Percentiles rank a stretch among this genome's conserved stretches.
These are phyloP conservation scores for Didymodactylos carnosus DNA, from an alignment of 2,888 invertebrate genomes.

Conservation along the genomic window DNA sequence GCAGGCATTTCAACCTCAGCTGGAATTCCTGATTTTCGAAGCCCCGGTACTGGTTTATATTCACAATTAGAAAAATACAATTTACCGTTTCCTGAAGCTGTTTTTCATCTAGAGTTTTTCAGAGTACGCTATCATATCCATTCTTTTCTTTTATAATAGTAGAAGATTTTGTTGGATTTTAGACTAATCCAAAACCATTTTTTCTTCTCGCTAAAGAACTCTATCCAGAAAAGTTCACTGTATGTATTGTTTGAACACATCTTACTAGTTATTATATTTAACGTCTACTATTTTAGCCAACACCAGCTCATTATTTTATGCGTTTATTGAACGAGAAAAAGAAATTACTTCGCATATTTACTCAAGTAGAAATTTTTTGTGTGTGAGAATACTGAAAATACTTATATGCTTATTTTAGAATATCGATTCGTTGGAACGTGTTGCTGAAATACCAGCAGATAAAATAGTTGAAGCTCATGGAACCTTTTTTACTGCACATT, in stretches of 20 bases:
- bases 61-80: slow-evolving; percentile 73
- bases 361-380: slow-evolving; percentile 40
- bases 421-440: slow-evolving; percentile 72
- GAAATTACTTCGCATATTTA: slow-evolving; percentile 39
- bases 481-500: slow-evolving; percentile 67
- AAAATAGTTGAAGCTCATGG: slow-evolving; percentile 86
- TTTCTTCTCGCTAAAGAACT: slow-evolving; percentile 70
- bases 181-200: slow-evolving; percentile 71
- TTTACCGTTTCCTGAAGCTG: slow-evolving; percentile 68
- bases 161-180: too few species aligned
- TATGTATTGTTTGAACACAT: slow-evolving; percentile 15
- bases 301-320: slow-evolving; percentile 71
- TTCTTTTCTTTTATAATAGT: too few species aligned
- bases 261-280: neutral
- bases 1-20: slow-evolving; percentile 94
- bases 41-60: slow-evolving; percentile 73
- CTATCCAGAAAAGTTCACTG: slow-evolving; percentile 60
- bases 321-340: slow-evolving; percentile 61
- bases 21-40: slow-evolving; percentile 86
- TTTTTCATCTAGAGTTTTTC: slow-evolving; percentile 76
- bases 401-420: slow-evolving; percentile 44
- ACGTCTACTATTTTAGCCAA: slow-evolving; percentile 43
- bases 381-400: too few species aligned
- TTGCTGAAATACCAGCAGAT: slow-evolving; percentile 59
- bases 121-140: too few species aligned